These are phyloP conservation scores for Allacma fusca DNA, from an alignment of 2,888 invertebrate species.

Conservation along the genomic window DNA sequence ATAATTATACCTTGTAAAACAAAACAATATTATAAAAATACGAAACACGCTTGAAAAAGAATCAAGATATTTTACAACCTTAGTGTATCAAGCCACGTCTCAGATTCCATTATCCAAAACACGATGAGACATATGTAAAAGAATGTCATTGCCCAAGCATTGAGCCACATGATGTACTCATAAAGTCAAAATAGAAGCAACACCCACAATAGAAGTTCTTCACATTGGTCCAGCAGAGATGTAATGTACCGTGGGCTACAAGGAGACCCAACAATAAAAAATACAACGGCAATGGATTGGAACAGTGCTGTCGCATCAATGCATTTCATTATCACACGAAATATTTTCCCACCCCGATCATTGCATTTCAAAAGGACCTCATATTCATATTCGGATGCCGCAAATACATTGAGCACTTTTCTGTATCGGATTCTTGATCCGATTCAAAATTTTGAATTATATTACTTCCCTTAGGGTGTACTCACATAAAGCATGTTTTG, in stretches of 20 bases:
- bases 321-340: not conserved
- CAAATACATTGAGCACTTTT: too few species aligned
- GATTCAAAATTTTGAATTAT: too few species aligned
- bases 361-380: not conserved
- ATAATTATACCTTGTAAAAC: too few species aligned
- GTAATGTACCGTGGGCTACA: constrained; percentile 13
- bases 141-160: not conserved
- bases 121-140: constrained; percentile 1
- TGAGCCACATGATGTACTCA: constrained; percentile 5
- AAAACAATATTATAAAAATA: too few species aligned
- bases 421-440: too few species aligned
- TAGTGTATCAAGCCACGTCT: not conserved
- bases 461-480: too few species aligned
- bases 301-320: not conserved
- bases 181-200: not conserved
- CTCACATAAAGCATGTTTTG: too few species aligned
- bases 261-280: not conserved
- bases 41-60: too few species aligned
- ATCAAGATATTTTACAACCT: not conserved
- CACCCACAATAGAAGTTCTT: not conserved
- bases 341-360: not conserved
- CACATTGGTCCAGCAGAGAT: not conserved
- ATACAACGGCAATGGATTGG: not conserved
- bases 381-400: too few species aligned
- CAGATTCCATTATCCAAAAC: not conserved